Conservation (phyloP, 2,888 invertebrate species). For the Xestobium rufovillosum region DNA sequence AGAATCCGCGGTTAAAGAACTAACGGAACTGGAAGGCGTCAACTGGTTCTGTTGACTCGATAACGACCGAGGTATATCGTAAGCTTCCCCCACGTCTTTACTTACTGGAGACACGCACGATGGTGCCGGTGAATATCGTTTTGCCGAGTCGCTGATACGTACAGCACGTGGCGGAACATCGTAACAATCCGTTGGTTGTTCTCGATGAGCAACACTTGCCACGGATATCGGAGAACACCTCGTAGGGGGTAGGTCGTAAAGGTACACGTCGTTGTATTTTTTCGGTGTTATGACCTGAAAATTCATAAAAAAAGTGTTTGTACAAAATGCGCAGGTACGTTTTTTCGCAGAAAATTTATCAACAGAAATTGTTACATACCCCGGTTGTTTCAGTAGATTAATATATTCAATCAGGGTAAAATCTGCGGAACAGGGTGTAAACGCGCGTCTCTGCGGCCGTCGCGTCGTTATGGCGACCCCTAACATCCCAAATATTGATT, state of each 20-base stretch:
- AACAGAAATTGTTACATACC: too few species aligned
- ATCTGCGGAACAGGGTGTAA: too few species aligned
- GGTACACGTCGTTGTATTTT: constrained; percentile 64
- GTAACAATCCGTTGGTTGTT: constrained; percentile 42
- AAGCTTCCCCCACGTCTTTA: constrained; percentile 46
- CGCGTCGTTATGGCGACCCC: too few species aligned
- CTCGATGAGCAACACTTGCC: constrained; percentile 32
- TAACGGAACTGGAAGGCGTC: constrained; percentile 61
- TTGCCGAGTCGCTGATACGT: constrained; percentile 49
- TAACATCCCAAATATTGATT: too few species aligned
- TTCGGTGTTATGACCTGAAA: constrained; percentile 62
- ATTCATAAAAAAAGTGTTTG: neutral
- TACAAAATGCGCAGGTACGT: too few species aligned
- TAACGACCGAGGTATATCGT: constrained; percentile 52
- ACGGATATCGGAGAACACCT: constrained; percentile 36
- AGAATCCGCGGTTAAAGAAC: constrained; percentile 56
- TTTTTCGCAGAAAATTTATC: too few species aligned
- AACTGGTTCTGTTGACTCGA: constrained; percentile 47
- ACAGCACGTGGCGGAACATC: constrained; percentile 59
- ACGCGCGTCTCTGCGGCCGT: too few species aligned
- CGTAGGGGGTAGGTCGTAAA: constrained; percentile 57
- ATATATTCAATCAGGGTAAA: too few species aligned
- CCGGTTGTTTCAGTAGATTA: too few species aligned
- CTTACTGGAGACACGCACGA: constrained; percentile 41
- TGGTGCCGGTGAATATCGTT: constrained; percentile 48